Conservation (phyloP, 2,113 vertebrate species). For the Megaceryle maxima region DNA sequence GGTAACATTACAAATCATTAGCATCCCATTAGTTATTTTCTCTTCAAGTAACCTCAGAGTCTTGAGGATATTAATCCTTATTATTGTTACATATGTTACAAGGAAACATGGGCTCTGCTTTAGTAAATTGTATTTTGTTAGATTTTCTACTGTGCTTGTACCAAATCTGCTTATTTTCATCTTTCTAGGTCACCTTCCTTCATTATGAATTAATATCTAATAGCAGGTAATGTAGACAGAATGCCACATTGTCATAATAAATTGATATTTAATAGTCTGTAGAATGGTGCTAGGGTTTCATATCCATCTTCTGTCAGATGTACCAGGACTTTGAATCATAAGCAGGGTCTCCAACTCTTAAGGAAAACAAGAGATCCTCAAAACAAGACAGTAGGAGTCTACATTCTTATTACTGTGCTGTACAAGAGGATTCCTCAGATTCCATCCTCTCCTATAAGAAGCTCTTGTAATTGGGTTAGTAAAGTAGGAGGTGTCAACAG, state of each 20-base stretch:
- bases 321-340: neutral
- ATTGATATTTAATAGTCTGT: neutral
- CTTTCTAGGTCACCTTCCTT: neutral
- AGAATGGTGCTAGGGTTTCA: neutral
- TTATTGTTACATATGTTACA: neutral
- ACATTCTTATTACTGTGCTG: neutral
- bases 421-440: neutral
- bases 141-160: neutral
- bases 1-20: neutral
- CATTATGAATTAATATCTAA: neutral
- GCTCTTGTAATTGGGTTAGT: neutral
- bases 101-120: neutral
- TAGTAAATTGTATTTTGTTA: neutral
- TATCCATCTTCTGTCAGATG: neutral
- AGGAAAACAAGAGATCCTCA: neutral
- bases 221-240: neutral
- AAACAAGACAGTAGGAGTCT: neutral
- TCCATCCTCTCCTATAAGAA: neutral
- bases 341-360: neutral
- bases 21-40: neutral
- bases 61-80: neutral
- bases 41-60: neutral
- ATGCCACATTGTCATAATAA: neutral
- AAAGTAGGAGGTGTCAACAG: neutral
- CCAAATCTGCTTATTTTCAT: neutral